These are phyloP conservation scores for Theonella swinhoei DNA, from an alignment of 37 sponge, comb jelly and placozoan species.

Conservation along the genomic window DNA sequence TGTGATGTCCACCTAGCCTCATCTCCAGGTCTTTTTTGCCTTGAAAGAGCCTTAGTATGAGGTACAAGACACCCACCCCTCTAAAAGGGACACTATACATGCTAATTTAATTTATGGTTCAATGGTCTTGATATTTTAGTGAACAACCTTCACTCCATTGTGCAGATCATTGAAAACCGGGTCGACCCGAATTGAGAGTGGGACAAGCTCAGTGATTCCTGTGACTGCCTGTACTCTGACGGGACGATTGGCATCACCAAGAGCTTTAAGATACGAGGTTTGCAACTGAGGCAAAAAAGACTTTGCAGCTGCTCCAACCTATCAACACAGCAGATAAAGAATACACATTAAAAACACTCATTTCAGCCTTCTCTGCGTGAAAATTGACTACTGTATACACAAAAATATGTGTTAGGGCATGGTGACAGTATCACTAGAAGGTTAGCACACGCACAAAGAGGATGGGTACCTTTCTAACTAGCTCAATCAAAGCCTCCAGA, in stretches of 20 bases:
- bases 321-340: not conserved
- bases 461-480: constrained; percentile 91
- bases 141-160: constrained; percentile 85
- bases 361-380: too few relatives aligned
- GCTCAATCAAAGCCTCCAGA: constrained; percentile 82
- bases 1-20: too few relatives aligned
- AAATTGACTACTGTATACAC: not conserved
- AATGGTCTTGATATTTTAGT: too few relatives aligned
- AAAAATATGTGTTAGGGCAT: not conserved
- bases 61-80: too few relatives aligned
- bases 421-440: too few relatives aligned
- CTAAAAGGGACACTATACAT: too few relatives aligned
- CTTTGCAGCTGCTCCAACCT: constrained; percentile 87
- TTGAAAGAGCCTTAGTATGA: too few relatives aligned
- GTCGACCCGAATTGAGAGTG: constrained; percentile 79
- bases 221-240: constrained; percentile 75
- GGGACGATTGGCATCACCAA: constrained; percentile 77
- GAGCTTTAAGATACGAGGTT: constrained; percentile 96
- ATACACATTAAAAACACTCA: not conserved
- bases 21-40: too few relatives aligned
- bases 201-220: constrained; percentile 77
- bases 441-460: not conserved
- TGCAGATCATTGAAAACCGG: constrained; percentile 89
- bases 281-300: constrained; percentile 92
- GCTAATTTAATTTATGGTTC: too few relatives aligned